Conservation (phyloP, 2,888 invertebrate genomes). For the Apotomis capreana region DNA sequence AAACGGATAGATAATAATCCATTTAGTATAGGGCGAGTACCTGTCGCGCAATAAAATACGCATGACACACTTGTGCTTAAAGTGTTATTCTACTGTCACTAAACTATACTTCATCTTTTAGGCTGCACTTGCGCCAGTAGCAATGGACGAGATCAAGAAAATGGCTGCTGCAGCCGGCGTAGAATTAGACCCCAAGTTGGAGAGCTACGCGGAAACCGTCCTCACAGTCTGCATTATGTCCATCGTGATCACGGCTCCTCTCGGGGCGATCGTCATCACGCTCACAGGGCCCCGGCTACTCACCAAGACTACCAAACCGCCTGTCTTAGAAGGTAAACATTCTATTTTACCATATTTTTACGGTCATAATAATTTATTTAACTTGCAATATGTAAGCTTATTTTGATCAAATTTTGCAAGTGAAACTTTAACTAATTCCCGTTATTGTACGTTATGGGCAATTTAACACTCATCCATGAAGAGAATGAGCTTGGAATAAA, state of each 20-base stretch:
- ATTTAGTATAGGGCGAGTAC: too few relatives aligned
- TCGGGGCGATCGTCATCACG: constrained; percentile 92
- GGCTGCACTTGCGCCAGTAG: constrained; percentile 92
- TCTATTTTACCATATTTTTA: not conserved
- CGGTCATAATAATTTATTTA: too few relatives aligned
- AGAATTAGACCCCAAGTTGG: constrained; percentile 69
- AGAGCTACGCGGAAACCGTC: constrained; percentile 86
- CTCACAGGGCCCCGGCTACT: constrained; percentile 90
- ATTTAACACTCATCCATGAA: too few relatives aligned
- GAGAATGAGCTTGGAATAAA: too few relatives aligned
- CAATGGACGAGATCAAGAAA: constrained; percentile 85
- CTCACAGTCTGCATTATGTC: constrained; percentile 91
- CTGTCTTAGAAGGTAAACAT: constrained; percentile 84
- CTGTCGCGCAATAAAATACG: too few relatives aligned
- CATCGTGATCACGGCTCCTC: constrained; percentile 92
- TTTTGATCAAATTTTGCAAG: too few relatives aligned
- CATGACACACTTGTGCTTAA: too few relatives aligned
- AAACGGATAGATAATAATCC: too few relatives aligned
- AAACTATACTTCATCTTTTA: constrained; percentile 55
- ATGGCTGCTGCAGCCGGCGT: constrained; percentile 59
- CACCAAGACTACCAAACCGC: constrained; percentile 89
- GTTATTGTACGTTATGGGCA: too few relatives aligned
- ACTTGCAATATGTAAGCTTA: too few relatives aligned
- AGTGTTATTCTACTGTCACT: not conserved
- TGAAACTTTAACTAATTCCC: too few relatives aligned